Base-by-base conservation (phyloP, 1,140 invertebrate species). In the honey bee (Apis mellifera) region DNA sequence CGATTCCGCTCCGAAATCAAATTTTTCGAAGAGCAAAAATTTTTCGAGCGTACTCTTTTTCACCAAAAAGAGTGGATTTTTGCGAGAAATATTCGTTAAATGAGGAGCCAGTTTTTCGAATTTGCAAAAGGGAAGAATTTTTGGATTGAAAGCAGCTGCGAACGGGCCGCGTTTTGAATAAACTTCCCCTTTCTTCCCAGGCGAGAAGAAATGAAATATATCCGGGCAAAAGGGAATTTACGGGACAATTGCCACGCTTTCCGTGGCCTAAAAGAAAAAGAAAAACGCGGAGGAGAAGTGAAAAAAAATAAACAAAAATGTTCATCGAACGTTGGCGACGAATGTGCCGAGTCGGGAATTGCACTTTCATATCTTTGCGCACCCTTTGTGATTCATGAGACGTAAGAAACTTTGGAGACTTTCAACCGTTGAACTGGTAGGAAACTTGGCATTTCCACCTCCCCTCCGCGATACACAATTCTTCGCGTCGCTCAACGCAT, bases 381-480 rank as follows among this genome's bases (percentile, higher is more conserved):
- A 59, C 59, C 72, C 77, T 83, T 79, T 83, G 76, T 68, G 82
- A 83, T 83, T 79, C 82, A 83, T 79, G 76, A 66, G 76, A 71
- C 64, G 26, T 59, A 9, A 54, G 32, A 74, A 78, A 78, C 80
- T 78, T 83, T 70, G 57, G 69, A 85, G 83, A 32, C 32, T 83
- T 83, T 71, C 72, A 85, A 83, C 73, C 73, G 69, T 12, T 11
- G 73, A 82, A 70, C 79, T n/a, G 21, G 32, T 57, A 11, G 17
- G 64, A 26, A 76, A 77, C 72, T 73, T 62, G 12, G 55, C 73
- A 55, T 75, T 77, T 84, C 52, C 73, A 55, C 70, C 72, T 84
- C 52, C 60, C n/a, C 17, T 9, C 13, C 12, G n/a, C 42, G 17
- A 52, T 80, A 83, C 55, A 83, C 55, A 64, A 32, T 48, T 78